Percentiles rank a stretch among this genome's conserved stretches.
phyloP scores from a whole-genome alignment of 2,797 vertebrate species.

The Danio kyathit region DNA sequence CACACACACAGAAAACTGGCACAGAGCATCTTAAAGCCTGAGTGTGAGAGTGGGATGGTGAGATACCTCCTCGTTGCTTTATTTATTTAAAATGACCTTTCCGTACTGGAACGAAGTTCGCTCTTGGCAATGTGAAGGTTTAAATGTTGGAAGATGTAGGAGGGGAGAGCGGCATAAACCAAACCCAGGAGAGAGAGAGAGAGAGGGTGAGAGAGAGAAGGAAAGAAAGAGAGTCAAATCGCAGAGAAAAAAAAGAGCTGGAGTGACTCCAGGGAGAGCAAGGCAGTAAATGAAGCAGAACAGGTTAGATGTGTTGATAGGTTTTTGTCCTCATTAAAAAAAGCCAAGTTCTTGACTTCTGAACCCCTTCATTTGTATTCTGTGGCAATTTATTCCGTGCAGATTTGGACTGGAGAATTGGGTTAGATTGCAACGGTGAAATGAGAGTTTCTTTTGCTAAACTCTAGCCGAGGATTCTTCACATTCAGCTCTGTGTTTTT shows the following conservation, averaged over 20 bases:
- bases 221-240: conserved; percentile 25
- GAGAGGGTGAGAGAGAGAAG: background rate
- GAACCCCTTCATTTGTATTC: conserved; percentile 78
- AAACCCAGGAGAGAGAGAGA: conserved; percentile 17
- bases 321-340: conserved; percentile 85
- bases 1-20: background rate
- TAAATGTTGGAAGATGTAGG: conserved; percentile 71
- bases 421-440: conserved; percentile 69
- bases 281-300: conserved; percentile 78
- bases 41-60: conserved; percentile 73
- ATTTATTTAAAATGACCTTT: conserved; percentile 83
- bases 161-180: conserved; percentile 66
- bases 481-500: conserved; percentile 56
- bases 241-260: conserved; percentile 49
- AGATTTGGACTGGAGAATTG: conserved; percentile 75
- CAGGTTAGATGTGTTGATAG: conserved; percentile 80
- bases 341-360: conserved; percentile 74
- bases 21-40: conserved; percentile 68
- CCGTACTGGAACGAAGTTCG: conserved; percentile 67
- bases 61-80: conserved; percentile 75
- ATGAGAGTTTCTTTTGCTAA: conserved; percentile 63
- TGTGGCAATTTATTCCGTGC: conserved; percentile 67
- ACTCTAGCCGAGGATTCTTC: conserved; percentile 66
- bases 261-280: conserved; percentile 72
- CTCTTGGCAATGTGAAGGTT: conserved; percentile 76